Percentiles rank a stretch among this genome's conserved stretches.
phyloP scores from a whole-genome alignment of 2,888 invertebrate species.

The Nasonia oneida region DNA sequence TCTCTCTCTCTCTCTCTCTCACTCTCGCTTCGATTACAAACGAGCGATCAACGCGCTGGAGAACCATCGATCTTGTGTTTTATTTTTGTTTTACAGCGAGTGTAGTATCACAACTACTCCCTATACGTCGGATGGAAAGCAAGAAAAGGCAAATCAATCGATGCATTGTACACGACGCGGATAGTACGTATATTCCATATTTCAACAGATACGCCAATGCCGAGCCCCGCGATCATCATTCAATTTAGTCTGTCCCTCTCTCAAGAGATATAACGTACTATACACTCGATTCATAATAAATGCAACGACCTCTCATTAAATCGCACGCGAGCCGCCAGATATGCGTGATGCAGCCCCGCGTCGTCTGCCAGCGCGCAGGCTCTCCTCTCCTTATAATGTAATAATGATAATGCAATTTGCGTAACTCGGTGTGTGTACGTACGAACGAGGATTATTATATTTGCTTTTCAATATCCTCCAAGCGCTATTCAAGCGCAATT shows the following conservation, averaged over 20 bases:
- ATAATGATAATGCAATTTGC: constrained; percentile 37
- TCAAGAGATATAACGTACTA: constrained; percentile 7
- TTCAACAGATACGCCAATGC: constrained; percentile 33
- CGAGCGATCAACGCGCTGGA: not conserved
- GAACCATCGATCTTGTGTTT: not conserved
- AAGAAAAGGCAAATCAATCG: constrained; percentile 32
- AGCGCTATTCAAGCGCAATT: not conserved
- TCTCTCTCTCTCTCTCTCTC: not conserved
- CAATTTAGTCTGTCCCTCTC: constrained; percentile 40
- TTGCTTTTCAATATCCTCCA: not conserved
- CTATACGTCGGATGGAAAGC: not conserved
- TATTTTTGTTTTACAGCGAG: not conserved
- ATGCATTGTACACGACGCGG: constrained; percentile 22
- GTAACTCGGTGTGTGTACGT: constrained; percentile 26
- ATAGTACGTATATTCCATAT: constrained; percentile 30
- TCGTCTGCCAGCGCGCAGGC: not conserved
- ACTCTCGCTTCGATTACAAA: not conserved
- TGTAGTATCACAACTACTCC: not conserved
- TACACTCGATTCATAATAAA: constrained; percentile 44
- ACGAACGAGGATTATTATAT: constrained; percentile 23
- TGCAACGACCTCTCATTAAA: constrained; percentile 43
- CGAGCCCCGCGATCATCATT: constrained; percentile 48
- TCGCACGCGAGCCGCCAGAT: constrained; percentile 28
- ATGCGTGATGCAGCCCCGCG: not conserved
- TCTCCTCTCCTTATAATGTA: constrained; percentile 3